A percentile compares a stretch with the other conserved stretches of the same genome.
Evolutionary conservation across 2,113 vertebrate genomes (phyloP).

Genomic region (Labeo rohita): DNA sequence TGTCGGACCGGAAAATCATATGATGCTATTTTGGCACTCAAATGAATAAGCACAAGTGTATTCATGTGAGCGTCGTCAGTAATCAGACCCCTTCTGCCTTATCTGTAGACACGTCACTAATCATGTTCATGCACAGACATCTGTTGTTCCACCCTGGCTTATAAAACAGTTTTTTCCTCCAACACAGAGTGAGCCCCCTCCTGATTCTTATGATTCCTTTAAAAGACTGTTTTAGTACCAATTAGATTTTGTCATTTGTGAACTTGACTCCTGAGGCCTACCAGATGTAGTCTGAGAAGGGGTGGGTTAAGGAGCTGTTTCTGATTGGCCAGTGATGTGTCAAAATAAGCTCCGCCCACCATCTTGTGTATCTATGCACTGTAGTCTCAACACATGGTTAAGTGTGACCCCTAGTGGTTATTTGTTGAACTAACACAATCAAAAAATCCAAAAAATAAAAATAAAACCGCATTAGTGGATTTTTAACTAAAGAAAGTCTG

Average conservation of each 20-base stretch:
- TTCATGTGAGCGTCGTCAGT: not conserved
- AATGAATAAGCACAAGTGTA: slow-evolving; percentile 58
- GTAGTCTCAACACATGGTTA: not conserved
- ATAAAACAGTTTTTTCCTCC: not conserved
- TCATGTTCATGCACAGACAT: not conserved
- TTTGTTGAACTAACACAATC: not conserved
- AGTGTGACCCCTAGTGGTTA: slow-evolving; percentile 27
- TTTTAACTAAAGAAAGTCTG: not conserved
- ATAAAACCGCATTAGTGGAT: not conserved
- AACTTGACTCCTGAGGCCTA: not conserved
- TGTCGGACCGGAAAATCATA: slow-evolving; percentile 76
- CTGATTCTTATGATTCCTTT: slow-evolving; percentile 2
- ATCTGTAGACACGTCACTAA: not conserved
- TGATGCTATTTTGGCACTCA: slow-evolving; percentile 74
- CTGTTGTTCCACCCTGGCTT: not conserved
- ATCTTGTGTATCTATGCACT: not conserved
- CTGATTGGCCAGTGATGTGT: slow-evolving; percentile 3
- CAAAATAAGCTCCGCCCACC: slow-evolving; percentile 2
- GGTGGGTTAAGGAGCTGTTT: slow-evolving; percentile 1
- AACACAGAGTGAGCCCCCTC: not conserved
- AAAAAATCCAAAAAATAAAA: not conserved
- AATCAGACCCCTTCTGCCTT: slow-evolving; percentile 10
- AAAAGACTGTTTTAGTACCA: not conserved
- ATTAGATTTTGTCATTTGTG: not conserved
- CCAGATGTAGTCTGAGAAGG: slow-evolving; percentile 5